Evolutionary conservation across 2,888 invertebrate genomes (phyloP).

Genomic region (Gnatocerus cornutus): DNA sequence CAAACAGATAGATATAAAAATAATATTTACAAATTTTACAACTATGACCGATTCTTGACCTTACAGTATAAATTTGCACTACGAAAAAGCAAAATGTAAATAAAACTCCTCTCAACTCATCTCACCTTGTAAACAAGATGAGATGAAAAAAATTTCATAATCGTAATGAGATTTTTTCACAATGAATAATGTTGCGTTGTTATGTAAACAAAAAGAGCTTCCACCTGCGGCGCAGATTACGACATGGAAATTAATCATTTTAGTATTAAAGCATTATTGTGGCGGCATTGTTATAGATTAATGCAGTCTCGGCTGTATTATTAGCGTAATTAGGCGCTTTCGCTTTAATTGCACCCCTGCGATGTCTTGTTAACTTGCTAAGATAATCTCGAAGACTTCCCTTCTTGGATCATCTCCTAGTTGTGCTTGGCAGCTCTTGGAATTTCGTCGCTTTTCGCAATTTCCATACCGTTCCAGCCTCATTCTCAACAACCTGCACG

Average conservation of each 20-base stretch:
- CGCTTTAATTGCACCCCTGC: conserved; percentile 36
- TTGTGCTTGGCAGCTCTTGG: not conserved
- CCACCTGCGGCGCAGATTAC: conserved; percentile 8
- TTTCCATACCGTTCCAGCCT: conserved; percentile 34
- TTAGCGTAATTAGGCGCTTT: conserved; percentile 36
- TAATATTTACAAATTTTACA: conserved; percentile 20
- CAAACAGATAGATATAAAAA: conserved; percentile 13
- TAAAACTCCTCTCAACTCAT: not conserved
- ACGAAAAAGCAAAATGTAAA: conserved; percentile 14
- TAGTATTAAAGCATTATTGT: conserved; percentile 17
- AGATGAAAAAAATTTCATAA: conserved; percentile 20
- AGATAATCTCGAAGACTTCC: too few species aligned
- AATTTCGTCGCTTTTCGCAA: conserved; percentile 31
- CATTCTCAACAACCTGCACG: conserved; percentile 39
- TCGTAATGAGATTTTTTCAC: conserved; percentile 23
- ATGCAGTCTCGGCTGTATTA: conserved; percentile 28
- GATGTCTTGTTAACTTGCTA: not conserved
- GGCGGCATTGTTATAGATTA: conserved; percentile 37
- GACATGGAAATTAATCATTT: conserved; percentile 31
- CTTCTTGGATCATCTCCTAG: not conserved
- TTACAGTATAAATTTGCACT: conserved; percentile 6
- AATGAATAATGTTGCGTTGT: conserved; percentile 2
- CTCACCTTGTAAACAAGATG: conserved; percentile 12
- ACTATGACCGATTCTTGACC: conserved; percentile 7
- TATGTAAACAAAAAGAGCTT: conserved; percentile 11